Evolutionary conservation across 2,888 invertebrate genomes (phyloP).

Genomic region (Aethes cnicana): DNA sequence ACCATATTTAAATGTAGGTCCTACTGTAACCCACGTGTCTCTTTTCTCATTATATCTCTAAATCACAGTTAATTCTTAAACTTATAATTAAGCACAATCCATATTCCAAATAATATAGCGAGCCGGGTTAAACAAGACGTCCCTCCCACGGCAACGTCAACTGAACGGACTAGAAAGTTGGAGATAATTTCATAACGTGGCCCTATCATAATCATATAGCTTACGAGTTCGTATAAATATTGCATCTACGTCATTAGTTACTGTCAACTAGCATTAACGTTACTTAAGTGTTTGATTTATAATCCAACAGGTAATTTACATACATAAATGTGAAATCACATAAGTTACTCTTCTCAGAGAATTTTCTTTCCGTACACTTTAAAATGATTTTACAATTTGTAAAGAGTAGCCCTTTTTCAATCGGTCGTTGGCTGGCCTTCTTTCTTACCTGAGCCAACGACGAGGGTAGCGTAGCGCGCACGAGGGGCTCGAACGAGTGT

Average conservation of each 20-base stretch:
- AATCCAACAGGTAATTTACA: no score
- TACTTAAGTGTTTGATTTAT: slow-evolving; percentile 10
- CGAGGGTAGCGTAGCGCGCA: slow-evolving; percentile 51
- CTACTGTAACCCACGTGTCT: no score
- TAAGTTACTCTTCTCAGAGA: no score
- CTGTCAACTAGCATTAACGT: slow-evolving; percentile 8
- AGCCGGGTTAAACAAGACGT: slow-evolving; percentile 12
- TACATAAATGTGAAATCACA: no score
- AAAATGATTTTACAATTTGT: neutral
- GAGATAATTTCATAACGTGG: slow-evolving; percentile 26
- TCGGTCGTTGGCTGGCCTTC: slow-evolving; percentile 35
- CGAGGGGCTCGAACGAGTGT: slow-evolving; percentile 42
- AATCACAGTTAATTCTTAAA: no score
- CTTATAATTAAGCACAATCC: slow-evolving; percentile 1
- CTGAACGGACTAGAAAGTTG: slow-evolving; percentile 21
- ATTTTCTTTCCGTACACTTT: neutral
- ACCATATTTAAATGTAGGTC: no score
- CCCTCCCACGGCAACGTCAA: slow-evolving; percentile 14
- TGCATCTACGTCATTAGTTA: slow-evolving; percentile 16
- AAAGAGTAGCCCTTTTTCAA: slow-evolving; percentile 38
- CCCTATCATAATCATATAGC: slow-evolving; percentile 18
- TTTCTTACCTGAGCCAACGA: slow-evolving; percentile 53
- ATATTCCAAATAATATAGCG: neutral
- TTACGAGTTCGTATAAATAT: slow-evolving; percentile 20
- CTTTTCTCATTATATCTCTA: no score